Evolutionary conservation across 2,113 vertebrate genomes (phyloP).

Genomic region (Anguilla rostrata): DNA sequence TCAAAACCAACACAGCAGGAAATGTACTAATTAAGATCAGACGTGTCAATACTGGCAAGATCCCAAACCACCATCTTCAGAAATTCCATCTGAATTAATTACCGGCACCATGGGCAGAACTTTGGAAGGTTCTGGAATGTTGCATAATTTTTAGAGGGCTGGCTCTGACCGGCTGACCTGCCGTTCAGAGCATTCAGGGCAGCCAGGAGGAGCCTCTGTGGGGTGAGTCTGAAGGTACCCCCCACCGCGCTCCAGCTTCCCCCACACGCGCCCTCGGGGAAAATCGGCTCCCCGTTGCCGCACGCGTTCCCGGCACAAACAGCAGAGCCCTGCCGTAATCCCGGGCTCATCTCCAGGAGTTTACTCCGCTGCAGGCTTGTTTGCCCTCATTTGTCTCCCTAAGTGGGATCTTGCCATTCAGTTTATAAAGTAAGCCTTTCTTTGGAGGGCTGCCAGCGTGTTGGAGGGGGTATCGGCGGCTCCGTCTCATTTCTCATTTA

Average conservation of each 20-base stretch:
- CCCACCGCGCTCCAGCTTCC: background rate
- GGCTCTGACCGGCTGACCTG: background rate
- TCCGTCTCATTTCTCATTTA: background rate
- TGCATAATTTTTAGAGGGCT: no score
- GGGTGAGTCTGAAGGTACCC: background rate
- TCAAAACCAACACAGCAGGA: background rate
- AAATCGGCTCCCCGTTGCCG: background rate
- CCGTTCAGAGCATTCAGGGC: background rate
- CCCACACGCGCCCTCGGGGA: background rate
- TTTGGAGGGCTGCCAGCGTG: conserved; percentile 2
- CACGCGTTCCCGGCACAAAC: background rate
- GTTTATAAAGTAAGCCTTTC: conserved; percentile 12
- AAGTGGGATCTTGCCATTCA: background rate
- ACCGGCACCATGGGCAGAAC: background rate
- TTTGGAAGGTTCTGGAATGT: background rate
- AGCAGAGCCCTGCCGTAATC: background rate
- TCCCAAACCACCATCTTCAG: background rate
- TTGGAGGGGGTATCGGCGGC: background rate
- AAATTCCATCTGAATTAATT: background rate
- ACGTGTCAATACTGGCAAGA: background rate
- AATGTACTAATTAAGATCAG: background rate
- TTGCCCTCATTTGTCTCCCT: conserved; percentile 10
- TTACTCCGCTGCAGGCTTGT: conserved; percentile 3
- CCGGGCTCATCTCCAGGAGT: background rate
- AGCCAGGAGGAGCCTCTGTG: background rate